phyloP scores from a whole-genome alignment of 2,113 vertebrate genomes.

The Cavia aperea region DNA sequence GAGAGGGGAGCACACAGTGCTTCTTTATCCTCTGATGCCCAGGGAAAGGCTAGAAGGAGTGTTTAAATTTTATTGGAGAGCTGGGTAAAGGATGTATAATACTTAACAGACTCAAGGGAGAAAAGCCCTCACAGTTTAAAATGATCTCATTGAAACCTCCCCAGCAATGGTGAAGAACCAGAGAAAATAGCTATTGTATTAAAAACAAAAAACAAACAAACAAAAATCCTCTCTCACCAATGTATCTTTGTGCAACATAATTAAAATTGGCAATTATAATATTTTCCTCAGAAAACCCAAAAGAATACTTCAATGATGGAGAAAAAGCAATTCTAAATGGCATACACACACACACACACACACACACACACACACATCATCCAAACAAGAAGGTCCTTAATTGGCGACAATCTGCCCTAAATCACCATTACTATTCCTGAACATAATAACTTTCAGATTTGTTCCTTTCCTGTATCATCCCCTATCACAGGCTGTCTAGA shows the following conservation, averaged over 20 bases:
- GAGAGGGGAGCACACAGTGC: neutral
- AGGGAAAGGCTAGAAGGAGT: neutral
- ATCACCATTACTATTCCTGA: constrained; percentile 33
- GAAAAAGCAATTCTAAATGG: constrained; percentile 25
- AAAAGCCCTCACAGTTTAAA: constrained; percentile 53
- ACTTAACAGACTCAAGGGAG: constrained; percentile 21
- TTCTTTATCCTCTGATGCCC: neutral
- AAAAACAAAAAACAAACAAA: neutral
- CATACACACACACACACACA: neutral
- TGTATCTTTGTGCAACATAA: constrained; percentile 34
- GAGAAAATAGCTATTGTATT: constrained; percentile 32
- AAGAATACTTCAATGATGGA: constrained; percentile 41
- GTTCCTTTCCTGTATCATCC: constrained; percentile 29
- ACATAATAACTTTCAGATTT: constrained; percentile 36
- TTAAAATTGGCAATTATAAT: constrained; percentile 48
- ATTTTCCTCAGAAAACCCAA: neutral
- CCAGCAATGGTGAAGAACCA: constrained; percentile 30
- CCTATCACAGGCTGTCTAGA: constrained; percentile 1
- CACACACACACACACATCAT: neutral
- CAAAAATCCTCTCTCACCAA: neutral
- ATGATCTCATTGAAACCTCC: constrained; percentile 50
- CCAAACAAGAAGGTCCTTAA: constrained; percentile 46
- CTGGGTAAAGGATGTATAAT: neutral
- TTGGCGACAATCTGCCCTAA: constrained; percentile 52
- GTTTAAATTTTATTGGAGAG: constrained; percentile 33